A percentile compares a stretch with the other conserved stretches of the same genome.
Evolutionary conservation across 1,140 invertebrate species (phyloP).

Genomic region (Holcopasites calliopsidis): DNA sequence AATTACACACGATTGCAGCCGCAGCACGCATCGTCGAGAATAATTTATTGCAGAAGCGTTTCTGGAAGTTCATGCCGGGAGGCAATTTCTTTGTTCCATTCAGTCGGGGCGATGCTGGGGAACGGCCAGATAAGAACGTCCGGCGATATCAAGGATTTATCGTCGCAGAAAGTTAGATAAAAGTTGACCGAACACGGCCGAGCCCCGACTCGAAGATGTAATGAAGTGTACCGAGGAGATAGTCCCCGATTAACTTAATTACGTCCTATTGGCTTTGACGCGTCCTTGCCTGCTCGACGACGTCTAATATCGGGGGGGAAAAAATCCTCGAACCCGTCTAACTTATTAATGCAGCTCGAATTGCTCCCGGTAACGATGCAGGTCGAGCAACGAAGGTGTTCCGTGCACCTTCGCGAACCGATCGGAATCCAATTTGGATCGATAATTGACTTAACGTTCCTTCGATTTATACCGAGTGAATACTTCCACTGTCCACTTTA

Average conservation of each 20-base stretch:
- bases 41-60: neutral
- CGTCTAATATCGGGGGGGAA: neutral
- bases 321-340: slow-evolving; percentile 22
- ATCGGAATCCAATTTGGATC: slow-evolving; percentile 5
- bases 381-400: neutral
- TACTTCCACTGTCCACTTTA: neutral
- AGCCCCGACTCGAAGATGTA: slow-evolving; percentile 60
- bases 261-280: slow-evolving; percentile 60
- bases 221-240: slow-evolving; percentile 70
- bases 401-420: neutral
- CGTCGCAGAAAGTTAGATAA: slow-evolving; percentile 65
- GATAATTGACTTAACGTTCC: slow-evolving; percentile 24
- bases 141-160: slow-evolving; percentile 62
- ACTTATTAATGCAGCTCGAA: slow-evolving; percentile 20
- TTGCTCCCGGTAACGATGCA: slow-evolving; percentile 10
- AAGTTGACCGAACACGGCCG: slow-evolving; percentile 61
- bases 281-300: neutral
- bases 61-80: neutral
- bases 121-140: slow-evolving; percentile 7
- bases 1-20: no score
- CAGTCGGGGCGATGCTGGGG: slow-evolving; percentile 27
- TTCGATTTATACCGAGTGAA: neutral
- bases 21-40: neutral
- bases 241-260: slow-evolving; percentile 74
- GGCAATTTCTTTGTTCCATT: slow-evolving; percentile 22